Conservation (phyloP, 1,140 invertebrate species). For the Danaus melanippus region DNA sequence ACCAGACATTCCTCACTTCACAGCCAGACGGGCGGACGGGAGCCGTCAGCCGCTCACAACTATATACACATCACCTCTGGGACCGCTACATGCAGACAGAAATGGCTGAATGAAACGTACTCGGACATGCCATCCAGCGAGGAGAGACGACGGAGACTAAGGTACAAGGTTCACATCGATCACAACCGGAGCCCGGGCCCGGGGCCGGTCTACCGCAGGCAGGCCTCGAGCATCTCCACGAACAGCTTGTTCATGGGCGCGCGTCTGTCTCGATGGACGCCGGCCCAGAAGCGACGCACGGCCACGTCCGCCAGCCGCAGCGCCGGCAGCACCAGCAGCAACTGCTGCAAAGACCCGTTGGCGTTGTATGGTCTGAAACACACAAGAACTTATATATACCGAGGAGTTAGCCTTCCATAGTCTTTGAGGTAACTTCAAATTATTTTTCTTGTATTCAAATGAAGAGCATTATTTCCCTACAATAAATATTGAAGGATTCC, state of each 20-base stretch:
- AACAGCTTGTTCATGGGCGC: conserved; percentile 98
- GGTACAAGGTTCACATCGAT: no score
- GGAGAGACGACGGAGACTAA: no score
- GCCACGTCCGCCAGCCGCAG: conserved; percentile 91
- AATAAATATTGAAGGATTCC: no score
- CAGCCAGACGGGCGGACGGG: conserved; percentile 35
- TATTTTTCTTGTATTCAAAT: no score
- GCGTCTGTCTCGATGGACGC: conserved; percentile 88
- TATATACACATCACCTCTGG: conserved; percentile 17
- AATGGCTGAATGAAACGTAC: conserved; percentile 20
- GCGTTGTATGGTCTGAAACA: conserved; percentile 75
- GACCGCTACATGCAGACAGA: conserved; percentile 34
- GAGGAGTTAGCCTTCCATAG: background rate
- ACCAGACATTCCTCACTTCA: conserved; percentile 29
- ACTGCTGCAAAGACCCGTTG: conserved; percentile 83
- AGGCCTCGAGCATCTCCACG: conserved; percentile 95
- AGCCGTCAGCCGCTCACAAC: conserved; percentile 23
- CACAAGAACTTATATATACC: background rate
- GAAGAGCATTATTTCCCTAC: no score
- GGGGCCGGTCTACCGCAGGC: conserved; percentile 51
- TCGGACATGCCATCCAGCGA: background rate
- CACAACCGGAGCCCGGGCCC: no score
- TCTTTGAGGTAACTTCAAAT: no score
- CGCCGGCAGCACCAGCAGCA: conserved; percentile 90
- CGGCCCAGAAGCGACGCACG: conserved; percentile 91